Base-by-base conservation (phyloP, 2,888 invertebrate species). In the Netelia inedita region DNA sequence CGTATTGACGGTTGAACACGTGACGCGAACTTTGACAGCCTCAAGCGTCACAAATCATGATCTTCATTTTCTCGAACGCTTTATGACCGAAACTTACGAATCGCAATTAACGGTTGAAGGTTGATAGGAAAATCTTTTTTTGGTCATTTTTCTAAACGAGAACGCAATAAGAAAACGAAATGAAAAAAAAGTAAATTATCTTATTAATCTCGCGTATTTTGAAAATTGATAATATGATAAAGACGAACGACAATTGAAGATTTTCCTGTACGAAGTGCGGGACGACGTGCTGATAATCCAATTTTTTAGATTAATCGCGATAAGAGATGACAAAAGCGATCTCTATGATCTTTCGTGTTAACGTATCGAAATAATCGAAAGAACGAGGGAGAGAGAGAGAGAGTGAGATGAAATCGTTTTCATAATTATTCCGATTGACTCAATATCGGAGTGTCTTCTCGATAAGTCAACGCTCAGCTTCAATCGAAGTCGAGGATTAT, bases 401-500 rank as follows among this genome's bases (percentile, higher is more conserved):
- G n/a, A 11, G 53, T 35, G 23, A 74, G 10, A n/a, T 53, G 21
- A 23, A 23, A 23, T 21, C 23, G 43, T 65, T n/a, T 11, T 53
- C 1, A 35, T 65, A 41, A 76, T 57, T 57, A 57, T 14, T 23
- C 23, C 23, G 35, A 8, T 6, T 19, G 11, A n/a, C 55, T 57
- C 53, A n/a, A 65, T n/a, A 61, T 28, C 21, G 10, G 21, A 16
- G 57, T 57, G 35, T 66, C 43, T 41, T 9, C 23, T 28, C 23
- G 75, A 71, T 82, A 69, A 78, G 28, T 11, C 66, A 66, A 68
- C 73, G 63, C 6, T 78, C 63, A 68, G 61, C 28, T 59, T 53
- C 11, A 10, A 82, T 82, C 68, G 78, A 43, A 68, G 65, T 83
- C 78, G 59, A 79, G 73, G 68, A 74, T 79, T 73, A 61, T 66